phyloP scores from a whole-genome alignment of 1,140 invertebrate species.

The Nilaparvata lugens region DNA sequence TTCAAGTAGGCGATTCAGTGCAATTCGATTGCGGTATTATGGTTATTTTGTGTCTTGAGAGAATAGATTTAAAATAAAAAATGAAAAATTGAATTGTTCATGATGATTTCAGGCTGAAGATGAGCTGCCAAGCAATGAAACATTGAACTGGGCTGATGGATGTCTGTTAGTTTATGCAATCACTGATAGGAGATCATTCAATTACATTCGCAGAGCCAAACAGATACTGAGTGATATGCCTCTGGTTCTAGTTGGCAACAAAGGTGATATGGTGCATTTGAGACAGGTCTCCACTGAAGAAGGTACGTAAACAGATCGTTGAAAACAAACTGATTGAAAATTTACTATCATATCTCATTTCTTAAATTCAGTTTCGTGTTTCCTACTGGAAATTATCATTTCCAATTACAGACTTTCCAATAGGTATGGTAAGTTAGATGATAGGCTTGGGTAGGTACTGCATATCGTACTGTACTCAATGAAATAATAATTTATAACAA shows the following conservation, averaged over 20 bases:
- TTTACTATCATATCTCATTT: not conserved
- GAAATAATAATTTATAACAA: no score
- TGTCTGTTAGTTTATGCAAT: slow-evolving; percentile 85
- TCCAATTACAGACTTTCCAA: no score
- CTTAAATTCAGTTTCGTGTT: no score
- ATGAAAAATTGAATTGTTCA: not conserved
- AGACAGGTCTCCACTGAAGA: slow-evolving; percentile 81
- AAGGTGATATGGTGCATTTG: slow-evolving; percentile 85
- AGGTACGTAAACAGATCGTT: slow-evolving; percentile 34
- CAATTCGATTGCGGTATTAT: no score
- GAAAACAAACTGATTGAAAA: no score
- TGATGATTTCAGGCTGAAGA: slow-evolving; percentile 44
- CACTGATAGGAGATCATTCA: slow-evolving; percentile 77
- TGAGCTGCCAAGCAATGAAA: slow-evolving; percentile 64
- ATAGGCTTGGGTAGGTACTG: no score
- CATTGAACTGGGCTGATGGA: slow-evolving; percentile 81
- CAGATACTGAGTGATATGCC: slow-evolving; percentile 61
- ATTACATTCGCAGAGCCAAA: slow-evolving; percentile 67
- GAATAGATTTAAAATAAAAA: not conserved
- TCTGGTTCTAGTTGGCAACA: slow-evolving; percentile 75
- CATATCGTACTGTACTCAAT: no score
- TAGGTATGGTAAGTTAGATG: no score
- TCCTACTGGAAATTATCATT: no score
- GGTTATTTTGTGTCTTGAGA: no score
- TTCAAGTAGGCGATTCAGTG: no score